phyloP scores from a whole-genome alignment of 2,113 vertebrate genomes.

The Halichoerus grypus region DNA sequence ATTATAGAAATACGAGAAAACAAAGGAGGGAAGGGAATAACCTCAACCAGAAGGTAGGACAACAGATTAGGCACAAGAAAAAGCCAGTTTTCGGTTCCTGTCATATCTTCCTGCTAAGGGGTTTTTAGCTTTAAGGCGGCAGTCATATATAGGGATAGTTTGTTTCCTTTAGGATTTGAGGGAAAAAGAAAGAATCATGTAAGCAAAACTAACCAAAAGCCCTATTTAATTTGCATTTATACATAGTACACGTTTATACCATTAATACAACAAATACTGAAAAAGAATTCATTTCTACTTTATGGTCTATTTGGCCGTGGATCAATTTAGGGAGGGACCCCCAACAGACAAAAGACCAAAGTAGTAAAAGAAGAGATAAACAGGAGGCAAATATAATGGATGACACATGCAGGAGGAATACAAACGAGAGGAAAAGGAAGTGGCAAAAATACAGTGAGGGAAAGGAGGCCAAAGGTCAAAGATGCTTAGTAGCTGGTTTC shows the following conservation, averaged over 20 bases:
- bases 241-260: neutral
- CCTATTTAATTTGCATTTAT: constrained; percentile 12
- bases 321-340: neutral
- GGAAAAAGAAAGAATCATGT: neutral
- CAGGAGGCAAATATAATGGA: neutral
- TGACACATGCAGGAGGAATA: neutral
- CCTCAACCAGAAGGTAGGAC: neutral
- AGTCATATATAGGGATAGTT: neutral
- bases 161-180: neutral
- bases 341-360: neutral
- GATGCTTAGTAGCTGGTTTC: neutral
- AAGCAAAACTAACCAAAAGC: constrained; percentile 36
- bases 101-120: neutral
- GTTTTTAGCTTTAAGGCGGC: neutral
- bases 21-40: neutral
- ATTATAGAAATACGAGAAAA: neutral
- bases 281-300: neutral
- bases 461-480: neutral
- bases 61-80: neutral
- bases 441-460: neutral
- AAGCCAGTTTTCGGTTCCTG: neutral
- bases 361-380: neutral
- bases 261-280: neutral
- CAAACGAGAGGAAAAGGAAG: neutral
- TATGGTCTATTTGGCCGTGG: neutral